Evolutionary conservation across 2,797 vertebrate genomes (phyloP).

Genomic region (Pelodytes ibericus): DNA sequence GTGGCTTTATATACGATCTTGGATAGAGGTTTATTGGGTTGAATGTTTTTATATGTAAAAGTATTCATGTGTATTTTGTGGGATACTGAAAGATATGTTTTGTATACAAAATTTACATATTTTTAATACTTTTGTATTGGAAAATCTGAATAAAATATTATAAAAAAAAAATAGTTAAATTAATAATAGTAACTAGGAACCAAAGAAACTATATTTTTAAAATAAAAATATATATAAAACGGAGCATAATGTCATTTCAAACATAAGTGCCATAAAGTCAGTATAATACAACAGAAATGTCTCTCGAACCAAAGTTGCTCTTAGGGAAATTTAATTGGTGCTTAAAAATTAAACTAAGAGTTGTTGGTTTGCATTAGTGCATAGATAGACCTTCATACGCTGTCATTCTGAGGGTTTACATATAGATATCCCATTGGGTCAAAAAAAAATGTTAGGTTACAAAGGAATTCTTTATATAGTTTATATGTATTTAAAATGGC

Average conservation of each 20-base stretch:
- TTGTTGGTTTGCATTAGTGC: background rate
- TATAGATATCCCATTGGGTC: slow-evolving; percentile 23
- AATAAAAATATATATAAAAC: slow-evolving; percentile 48
- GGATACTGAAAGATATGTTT: no score
- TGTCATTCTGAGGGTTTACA: background rate
- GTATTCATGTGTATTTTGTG: no score
- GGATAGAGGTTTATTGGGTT: no score
- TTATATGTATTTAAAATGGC: slow-evolving; percentile 81
- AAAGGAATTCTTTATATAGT: slow-evolving; percentile 81
- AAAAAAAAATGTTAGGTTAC: slow-evolving; percentile 70
- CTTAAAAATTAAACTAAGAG: slow-evolving; percentile 76
- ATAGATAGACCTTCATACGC: background rate
- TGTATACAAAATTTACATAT: no score
- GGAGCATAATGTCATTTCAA: slow-evolving; percentile 78
- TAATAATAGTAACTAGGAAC: slow-evolving; percentile 72
- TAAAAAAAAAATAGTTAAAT: no score
- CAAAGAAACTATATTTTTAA: slow-evolving; percentile 74
- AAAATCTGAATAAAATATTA: no score
- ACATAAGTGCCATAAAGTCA: slow-evolving; percentile 88
- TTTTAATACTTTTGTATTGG: no score
- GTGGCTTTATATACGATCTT: no score
- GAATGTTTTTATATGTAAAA: no score
- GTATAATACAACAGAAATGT: slow-evolving; percentile 79
- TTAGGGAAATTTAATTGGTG: slow-evolving; percentile 80
- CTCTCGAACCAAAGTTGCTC: slow-evolving; percentile 93